Evolutionary conservation across 2,113 vertebrate species (phyloP), one percentile per base, ranked within the genome.

Genomic region (Crotalus horridus): DNA sequence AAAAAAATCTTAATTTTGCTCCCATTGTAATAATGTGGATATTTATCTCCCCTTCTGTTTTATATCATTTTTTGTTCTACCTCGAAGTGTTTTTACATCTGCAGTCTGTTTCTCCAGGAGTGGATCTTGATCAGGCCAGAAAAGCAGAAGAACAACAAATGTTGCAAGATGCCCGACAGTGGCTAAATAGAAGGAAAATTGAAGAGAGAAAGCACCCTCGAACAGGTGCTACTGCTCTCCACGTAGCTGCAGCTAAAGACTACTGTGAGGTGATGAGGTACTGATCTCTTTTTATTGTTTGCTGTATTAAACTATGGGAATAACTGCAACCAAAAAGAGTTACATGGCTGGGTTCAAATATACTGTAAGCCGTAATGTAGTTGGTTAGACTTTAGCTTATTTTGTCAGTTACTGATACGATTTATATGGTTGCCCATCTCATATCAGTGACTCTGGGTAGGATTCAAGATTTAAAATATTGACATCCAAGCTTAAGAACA

Each of bases 251-350:
- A 0, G 99, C 99, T 90, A 99, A 99, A 96, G 99, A 99, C 94
- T 99, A 99, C 93, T 95, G 98, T 6, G 99, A 99, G 96, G 99
- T 99, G 92, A 98, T 99, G 96, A 99, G 98, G 99, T 99, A 96
- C 85, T 92, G 93, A 43, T 95, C 92, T 29, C 13, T 69, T 91
- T 58, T 48, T 39, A 3, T 89, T 23, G 86, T 24, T 54, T 55
- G 51, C 54, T 90, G 64, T 88, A 0, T 21, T 85, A 33, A 51
- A 6, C 0, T 87, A 0, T 2, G 33, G 54, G 12, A 54, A 23
- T 89, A 17, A 17, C 6, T 53, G n/a, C 7, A 51, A 3, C 3
- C 54, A 81, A 64, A 85, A 48, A 29, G 26, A 53, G 39, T 74
- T 81, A 81, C 33, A 43, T 81, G 33, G 33, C 74, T 81, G 74